phyloP scores from a whole-genome alignment of 2,888 invertebrate species.

The Yponomeuta evonymella region DNA sequence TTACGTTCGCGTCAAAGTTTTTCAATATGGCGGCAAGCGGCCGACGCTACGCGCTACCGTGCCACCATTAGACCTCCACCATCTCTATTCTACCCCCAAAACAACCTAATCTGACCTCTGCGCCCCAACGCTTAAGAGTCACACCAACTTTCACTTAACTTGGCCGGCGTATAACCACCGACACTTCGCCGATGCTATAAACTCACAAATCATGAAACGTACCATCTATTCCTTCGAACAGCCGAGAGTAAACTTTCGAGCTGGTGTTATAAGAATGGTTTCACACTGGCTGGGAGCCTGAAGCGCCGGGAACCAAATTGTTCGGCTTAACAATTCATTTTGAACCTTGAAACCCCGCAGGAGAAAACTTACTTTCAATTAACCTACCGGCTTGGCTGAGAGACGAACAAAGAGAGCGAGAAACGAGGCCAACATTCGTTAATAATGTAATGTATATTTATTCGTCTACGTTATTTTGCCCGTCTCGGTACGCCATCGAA shows the following conservation, averaged over 20 bases:
- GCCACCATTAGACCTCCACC: conserved; percentile 52
- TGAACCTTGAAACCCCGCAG: conserved; percentile 58
- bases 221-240: conserved; percentile 41
- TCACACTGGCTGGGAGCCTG: conserved; percentile 24
- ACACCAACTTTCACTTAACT: not conserved
- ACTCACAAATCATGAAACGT: conserved; percentile 76
- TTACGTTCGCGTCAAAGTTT: conserved; percentile 68
- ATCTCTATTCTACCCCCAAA: not conserved
- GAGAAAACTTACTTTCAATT: conserved; percentile 65
- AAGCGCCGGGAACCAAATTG: conserved; percentile 54
- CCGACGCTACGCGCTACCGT: conserved; percentile 50
- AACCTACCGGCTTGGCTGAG: conserved; percentile 56
- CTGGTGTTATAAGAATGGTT: not conserved
- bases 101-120: not conserved
- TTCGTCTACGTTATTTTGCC: conserved; percentile 65
- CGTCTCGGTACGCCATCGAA: conserved; percentile 52
- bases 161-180: conserved; percentile 47
- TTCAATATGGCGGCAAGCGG: conserved; percentile 71
- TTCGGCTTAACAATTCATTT: conserved; percentile 56
- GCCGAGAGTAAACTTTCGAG: not conserved
- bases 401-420: conserved; percentile 74
- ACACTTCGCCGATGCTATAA: conserved; percentile 76
- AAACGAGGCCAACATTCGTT: conserved; percentile 75
- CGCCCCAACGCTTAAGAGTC: not conserved
- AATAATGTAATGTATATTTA: conserved; percentile 76